phyloP scores from a whole-genome alignment of 2,888 invertebrate species.

The Nebria salina region DNA sequence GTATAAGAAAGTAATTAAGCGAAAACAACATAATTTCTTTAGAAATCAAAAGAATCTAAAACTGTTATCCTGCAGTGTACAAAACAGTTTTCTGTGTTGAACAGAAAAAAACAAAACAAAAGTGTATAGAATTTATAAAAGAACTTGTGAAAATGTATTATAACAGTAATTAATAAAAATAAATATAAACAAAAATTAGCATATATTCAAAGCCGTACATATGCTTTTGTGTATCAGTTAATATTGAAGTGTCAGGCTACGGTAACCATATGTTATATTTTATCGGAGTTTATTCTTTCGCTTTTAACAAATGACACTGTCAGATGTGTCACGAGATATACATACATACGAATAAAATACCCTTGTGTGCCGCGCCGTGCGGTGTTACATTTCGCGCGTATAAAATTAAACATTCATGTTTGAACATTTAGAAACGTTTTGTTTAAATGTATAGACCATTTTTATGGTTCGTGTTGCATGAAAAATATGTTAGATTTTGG shows the following conservation, averaged over 20 bases:
- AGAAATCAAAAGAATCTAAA: no score
- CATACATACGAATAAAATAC: conserved; percentile 28
- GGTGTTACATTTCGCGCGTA: background rate
- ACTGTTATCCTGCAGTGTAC: no score
- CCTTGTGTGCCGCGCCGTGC: conserved; percentile 13
- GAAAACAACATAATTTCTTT: no score
- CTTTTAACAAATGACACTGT: conserved; percentile 42
- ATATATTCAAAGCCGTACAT: background rate
- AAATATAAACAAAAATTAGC: background rate
- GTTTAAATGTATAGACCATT: background rate
- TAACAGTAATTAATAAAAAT: background rate
- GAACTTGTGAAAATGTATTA: background rate
- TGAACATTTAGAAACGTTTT: conserved; percentile 21
- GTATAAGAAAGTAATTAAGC: no score
- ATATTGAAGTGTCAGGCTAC: conserved; percentile 44
- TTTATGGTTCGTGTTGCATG: background rate
- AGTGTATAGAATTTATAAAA: background rate
- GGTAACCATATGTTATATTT: conserved; percentile 33
- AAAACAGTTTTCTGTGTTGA: background rate
- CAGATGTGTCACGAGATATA: conserved; percentile 42
- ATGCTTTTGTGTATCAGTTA: conserved; percentile 38
- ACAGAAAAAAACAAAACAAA: background rate
- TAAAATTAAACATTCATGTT: conserved; percentile 33
- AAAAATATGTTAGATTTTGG: background rate
- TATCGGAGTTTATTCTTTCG: conserved; percentile 41